Percentiles rank a stretch among this genome's conserved stretches.
These are phyloP conservation scores for Eupithecia pulchellata DNA, from an alignment of 2,888 invertebrate species.

Conservation along the genomic window DNA sequence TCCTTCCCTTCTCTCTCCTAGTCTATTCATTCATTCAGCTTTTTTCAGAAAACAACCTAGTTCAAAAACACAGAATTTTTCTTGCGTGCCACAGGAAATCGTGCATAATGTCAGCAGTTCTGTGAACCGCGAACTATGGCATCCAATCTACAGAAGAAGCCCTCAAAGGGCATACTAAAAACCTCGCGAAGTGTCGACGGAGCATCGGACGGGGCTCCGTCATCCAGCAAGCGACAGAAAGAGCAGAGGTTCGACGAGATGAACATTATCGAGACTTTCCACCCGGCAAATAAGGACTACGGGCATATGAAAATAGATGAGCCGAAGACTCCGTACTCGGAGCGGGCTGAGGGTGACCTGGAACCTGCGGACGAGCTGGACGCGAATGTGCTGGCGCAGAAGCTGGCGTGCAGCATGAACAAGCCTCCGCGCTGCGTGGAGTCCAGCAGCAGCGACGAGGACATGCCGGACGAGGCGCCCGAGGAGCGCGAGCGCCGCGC, in stretches of 20 bases:
- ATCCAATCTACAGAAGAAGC: conserved; percentile 93
- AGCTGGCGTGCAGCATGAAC: conserved; percentile 85
- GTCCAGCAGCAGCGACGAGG: conserved; percentile 84
- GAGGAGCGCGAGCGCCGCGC: conserved; percentile 88
- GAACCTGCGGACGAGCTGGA: conserved; percentile 87
- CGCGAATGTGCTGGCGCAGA: conserved; percentile 91
- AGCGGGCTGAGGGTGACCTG: conserved; percentile 86
- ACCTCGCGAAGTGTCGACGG: conserved; percentile 96
- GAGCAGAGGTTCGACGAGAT: conserved; percentile 98
- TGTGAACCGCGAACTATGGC: conserved; percentile 82
- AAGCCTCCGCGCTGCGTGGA: conserved; percentile 79
- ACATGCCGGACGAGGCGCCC: conserved; percentile 86
- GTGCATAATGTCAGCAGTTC: conserved; percentile 27
- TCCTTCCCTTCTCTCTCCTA: neutral
- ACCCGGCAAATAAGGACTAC: conserved; percentile 99
- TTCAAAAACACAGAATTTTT: neutral
- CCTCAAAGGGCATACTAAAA: conserved; percentile 96
- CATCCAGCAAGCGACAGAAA: conserved; percentile 80
- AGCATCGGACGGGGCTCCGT: conserved; percentile 73
- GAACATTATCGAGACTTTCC: conserved; percentile 98
- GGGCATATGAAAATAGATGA: conserved; percentile 99
- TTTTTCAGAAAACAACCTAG: conserved; percentile 6
- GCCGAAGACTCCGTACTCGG: conserved; percentile 96
- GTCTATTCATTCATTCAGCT: neutral
- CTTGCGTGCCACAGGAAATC: neutral